Conservation (phyloP, 2,113 vertebrate species). For the Thoracochromis brauschi region DNA sequence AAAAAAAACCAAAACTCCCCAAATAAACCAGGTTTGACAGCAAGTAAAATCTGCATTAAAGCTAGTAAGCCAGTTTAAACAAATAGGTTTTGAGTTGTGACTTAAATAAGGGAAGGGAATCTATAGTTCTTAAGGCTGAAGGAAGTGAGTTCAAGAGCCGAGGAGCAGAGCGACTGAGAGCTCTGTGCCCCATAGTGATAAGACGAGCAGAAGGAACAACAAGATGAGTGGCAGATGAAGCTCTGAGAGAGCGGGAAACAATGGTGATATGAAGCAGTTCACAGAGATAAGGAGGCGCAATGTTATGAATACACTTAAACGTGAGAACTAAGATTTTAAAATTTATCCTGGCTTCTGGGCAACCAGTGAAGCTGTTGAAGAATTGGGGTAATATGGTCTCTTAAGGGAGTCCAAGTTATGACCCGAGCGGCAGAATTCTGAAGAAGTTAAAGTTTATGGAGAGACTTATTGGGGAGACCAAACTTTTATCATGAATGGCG, state of each 20-base stretch:
- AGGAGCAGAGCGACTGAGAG: background rate
- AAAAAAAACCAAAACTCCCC: background rate
- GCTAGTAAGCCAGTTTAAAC: background rate
- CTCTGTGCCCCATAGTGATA: fast-evolving
- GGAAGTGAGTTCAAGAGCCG: background rate
- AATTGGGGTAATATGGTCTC: background rate
- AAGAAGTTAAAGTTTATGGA: background rate
- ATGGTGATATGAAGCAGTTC: background rate
- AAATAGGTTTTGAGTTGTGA: background rate
- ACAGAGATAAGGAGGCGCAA: background rate
- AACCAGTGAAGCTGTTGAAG: background rate
- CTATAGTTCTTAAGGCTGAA: background rate
- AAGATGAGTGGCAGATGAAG: background rate
- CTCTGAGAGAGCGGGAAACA: background rate
- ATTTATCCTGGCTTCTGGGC: background rate
- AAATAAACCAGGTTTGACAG: background rate
- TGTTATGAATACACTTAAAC: background rate
- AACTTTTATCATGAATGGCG: background rate
- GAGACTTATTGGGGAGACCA: background rate
- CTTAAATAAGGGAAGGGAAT: background rate
- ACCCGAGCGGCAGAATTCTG: background rate
- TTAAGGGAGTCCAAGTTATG: background rate
- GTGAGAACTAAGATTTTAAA: background rate
- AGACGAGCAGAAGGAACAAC: background rate
- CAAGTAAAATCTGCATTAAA: background rate